Conservation (phyloP, 2,113 vertebrate genomes). For the Plestiodon gilberti region DNA sequence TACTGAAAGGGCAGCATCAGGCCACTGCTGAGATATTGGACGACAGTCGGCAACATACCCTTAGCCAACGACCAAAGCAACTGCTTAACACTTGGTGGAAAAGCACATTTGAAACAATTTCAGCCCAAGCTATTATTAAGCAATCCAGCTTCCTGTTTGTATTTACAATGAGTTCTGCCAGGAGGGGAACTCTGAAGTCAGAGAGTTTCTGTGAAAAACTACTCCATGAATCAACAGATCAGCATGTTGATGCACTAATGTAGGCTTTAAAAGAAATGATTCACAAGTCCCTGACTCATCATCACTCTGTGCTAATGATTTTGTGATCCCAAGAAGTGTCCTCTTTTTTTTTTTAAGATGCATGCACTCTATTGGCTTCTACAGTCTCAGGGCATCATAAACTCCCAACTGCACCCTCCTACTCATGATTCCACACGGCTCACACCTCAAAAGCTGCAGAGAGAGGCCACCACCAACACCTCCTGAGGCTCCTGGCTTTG, state of each 20-base stretch:
- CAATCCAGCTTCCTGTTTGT: background rate
- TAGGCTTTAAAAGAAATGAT: background rate
- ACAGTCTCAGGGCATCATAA: background rate
- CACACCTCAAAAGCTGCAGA: too few relatives aligned
- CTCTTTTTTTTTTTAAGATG: background rate
- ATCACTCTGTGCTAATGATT: background rate
- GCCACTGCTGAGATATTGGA: background rate
- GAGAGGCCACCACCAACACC: too few relatives aligned
- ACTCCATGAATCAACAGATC: background rate
- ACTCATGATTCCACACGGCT: too few relatives aligned
- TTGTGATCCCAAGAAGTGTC: background rate
- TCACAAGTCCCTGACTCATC: background rate
- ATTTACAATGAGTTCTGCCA: background rate
- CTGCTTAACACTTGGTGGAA: background rate
- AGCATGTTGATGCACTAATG: background rate
- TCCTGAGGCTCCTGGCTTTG: too few relatives aligned
- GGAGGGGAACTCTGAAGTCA: background rate
- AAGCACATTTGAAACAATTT: background rate
- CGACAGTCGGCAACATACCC: background rate
- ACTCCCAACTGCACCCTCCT: too few relatives aligned
- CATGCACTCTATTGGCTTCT: too few relatives aligned
- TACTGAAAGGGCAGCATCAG: background rate
- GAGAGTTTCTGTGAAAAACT: background rate
- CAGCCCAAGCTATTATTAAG: background rate
- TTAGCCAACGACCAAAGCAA: background rate